These are phyloP conservation scores for Choloepus didactylus DNA, from an alignment of 2,797 vertebrate species.

Conservation along the genomic window DNA sequence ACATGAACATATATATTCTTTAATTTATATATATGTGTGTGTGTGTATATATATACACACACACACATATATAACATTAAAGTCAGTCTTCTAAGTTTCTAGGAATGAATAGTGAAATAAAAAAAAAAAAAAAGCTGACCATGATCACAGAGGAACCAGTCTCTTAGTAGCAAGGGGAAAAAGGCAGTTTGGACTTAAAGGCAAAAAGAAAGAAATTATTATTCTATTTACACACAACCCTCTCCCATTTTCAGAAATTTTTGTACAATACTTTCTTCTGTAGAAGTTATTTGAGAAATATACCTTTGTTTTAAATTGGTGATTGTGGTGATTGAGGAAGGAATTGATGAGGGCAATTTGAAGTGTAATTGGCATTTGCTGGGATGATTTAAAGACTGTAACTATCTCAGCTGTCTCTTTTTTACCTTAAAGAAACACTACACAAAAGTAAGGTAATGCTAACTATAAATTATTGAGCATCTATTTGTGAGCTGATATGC, in stretches of 20 bases:
- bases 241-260: slow-evolving; percentile 32
- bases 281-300: slow-evolving; percentile 38
- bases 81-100: background rate
- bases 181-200: background rate
- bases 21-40: background rate
- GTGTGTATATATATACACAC: too few relatives aligned
- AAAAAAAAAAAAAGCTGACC: background rate
- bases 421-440: slow-evolving; percentile 46
- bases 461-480: slow-evolving; percentile 59
- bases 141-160: background rate
- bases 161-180: background rate
- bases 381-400: slow-evolving; percentile 41
- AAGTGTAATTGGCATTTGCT: slow-evolving; percentile 40
- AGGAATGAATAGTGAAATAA: background rate
- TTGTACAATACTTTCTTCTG: slow-evolving; percentile 17
- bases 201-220: background rate
- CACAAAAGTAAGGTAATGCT: slow-evolving; percentile 52
- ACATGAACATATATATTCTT: background rate
- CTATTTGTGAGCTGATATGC: slow-evolving; percentile 1
- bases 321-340: slow-evolving; percentile 8
- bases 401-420: background rate
- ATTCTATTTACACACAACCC: background rate
- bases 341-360: slow-evolving; percentile 1
- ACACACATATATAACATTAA: background rate
- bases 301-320: slow-evolving; percentile 36